Evolutionary conservation across 2,113 vertebrate genomes (phyloP).

Genomic region (Jaculus jaculus): DNA sequence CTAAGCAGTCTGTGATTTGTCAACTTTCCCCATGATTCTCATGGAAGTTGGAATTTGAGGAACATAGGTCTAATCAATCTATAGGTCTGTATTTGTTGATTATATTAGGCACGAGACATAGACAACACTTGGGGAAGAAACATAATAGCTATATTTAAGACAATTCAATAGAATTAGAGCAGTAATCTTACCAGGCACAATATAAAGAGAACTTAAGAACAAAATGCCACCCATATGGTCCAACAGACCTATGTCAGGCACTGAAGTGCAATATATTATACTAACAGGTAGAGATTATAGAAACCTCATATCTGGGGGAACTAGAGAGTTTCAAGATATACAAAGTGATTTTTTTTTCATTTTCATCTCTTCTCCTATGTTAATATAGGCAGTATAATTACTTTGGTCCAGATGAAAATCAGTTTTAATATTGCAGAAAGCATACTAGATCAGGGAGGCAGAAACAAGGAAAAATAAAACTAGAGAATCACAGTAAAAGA

Average conservation of each 20-base stretch:
- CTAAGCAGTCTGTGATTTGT: background rate
- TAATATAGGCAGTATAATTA: background rate
- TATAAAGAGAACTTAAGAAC: background rate
- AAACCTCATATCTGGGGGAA: background rate
- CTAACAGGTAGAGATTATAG: background rate
- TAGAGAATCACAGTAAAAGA: slow-evolving; percentile 34
- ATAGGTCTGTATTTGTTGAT: background rate
- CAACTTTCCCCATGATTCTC: background rate
- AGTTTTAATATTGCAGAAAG: slow-evolving; percentile 19
- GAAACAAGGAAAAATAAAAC: background rate
- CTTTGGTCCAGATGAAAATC: background rate
- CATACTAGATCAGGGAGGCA: background rate
- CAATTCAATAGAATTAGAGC: slow-evolving; percentile 10
- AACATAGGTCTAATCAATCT: slow-evolving; percentile 1
- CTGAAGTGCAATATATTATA: background rate
- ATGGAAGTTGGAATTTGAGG: slow-evolving; percentile 24
- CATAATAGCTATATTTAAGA: background rate
- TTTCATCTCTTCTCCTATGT: background rate
- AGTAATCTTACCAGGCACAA: background rate
- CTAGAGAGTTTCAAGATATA: background rate
- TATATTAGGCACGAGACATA: background rate
- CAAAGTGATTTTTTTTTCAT: background rate
- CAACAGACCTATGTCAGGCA: background rate
- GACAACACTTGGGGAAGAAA: slow-evolving; percentile 1
- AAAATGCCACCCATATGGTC: background rate